These are phyloP conservation scores for Heliothis peltigera DNA, from an alignment of 2,888 invertebrate genomes.

Conservation along the genomic window DNA sequence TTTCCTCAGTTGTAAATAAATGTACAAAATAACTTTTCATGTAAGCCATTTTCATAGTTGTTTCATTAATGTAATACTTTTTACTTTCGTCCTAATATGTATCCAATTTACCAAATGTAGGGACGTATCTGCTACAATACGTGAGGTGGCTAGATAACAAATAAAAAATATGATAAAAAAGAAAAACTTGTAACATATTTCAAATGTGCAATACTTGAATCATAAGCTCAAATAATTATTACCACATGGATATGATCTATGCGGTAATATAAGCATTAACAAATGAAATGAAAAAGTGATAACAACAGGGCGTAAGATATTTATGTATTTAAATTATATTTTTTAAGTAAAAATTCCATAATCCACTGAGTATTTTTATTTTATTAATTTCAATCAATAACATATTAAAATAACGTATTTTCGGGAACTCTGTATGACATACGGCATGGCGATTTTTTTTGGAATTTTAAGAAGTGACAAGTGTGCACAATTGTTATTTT, in stretches of 20 bases:
- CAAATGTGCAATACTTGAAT: neutral
- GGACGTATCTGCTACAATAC: neutral
- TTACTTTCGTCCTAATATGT: neutral
- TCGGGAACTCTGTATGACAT: too few species aligned
- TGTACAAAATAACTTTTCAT: slow-evolving; percentile 5
- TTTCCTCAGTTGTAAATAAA: slow-evolving; percentile 40
- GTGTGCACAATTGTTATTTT: too few species aligned
- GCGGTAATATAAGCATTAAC: neutral
- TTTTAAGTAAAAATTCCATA: neutral
- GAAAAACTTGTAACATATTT: slow-evolving; percentile 10
- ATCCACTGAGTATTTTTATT: neutral
- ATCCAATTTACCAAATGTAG: neutral
- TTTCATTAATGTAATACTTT: neutral
- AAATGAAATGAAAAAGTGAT: neutral
- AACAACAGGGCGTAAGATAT: neutral
- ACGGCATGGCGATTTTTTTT: too few species aligned
- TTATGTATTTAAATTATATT: neutral
- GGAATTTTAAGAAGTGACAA: too few species aligned
- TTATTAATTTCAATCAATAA: too few species aligned
- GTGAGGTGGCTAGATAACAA: neutral
- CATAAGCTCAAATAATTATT: neutral
- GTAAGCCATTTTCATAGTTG: slow-evolving; percentile 4
- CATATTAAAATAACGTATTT: too few species aligned
- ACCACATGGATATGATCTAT: neutral
- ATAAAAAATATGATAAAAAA: neutral